Conservation (phyloP, 2,888 invertebrate genomes). For the Amiota minor region DNA sequence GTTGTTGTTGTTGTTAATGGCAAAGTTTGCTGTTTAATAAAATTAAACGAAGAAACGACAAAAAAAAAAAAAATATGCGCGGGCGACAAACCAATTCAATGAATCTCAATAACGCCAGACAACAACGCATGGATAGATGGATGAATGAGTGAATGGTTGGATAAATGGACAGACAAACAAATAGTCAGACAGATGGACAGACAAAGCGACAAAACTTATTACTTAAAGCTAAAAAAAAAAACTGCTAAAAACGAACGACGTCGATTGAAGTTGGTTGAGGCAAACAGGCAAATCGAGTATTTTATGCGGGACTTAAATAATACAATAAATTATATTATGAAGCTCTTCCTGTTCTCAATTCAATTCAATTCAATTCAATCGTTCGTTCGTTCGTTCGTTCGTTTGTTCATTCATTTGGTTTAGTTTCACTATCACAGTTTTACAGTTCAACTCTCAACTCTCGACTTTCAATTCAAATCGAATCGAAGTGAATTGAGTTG, state of each 20-base stretch:
- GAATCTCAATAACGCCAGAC: neutral
- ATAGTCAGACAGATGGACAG: neutral
- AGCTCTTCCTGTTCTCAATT: constrained; percentile 58
- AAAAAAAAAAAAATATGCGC: neutral
- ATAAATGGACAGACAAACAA: neutral
- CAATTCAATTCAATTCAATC: too few relatives aligned
- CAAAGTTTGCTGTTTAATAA: neutral
- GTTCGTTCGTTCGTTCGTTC: too few relatives aligned
- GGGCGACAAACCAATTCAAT: constrained; percentile 7
- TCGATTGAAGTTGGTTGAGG: neutral
- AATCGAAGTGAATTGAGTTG: too few relatives aligned
- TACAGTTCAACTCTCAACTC: too few relatives aligned
- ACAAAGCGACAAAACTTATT: neutral
- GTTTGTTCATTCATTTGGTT: too few relatives aligned
- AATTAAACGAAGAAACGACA: neutral
- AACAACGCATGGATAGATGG: too few relatives aligned
- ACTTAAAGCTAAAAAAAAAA: neutral
- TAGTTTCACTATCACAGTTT: too few relatives aligned
- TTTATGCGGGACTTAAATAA: constrained; percentile 59
- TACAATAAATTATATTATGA: constrained; percentile 66
- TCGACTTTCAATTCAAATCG: too few relatives aligned
- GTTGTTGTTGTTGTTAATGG: neutral
- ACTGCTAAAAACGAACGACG: neutral
- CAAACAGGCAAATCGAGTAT: constrained; percentile 8
- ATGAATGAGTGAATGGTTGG: too few relatives aligned